Evolutionary conservation across 1,140 invertebrate genomes (phyloP), one percentile per base, ranked within the genome.

Genomic region (Vanessa tameamea): DNA sequence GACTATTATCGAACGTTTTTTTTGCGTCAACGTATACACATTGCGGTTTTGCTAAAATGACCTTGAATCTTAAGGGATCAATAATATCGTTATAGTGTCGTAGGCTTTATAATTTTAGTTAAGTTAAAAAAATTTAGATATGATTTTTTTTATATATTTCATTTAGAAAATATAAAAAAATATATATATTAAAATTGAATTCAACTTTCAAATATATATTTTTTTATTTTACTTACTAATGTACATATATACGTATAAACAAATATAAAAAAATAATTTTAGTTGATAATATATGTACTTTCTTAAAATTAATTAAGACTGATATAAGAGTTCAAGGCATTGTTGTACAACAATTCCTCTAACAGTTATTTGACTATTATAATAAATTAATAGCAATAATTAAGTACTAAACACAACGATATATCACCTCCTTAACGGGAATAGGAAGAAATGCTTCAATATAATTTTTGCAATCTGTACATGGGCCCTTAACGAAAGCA

Each of bases 401-500:
- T 31, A 61, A 37, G 4, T 61, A 31, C 23, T 9, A 53, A 53
- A n/a, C 50, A 16, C 15, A n/a, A 53, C 50, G 50, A 53, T 53
- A 53, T 53, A 53, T 53, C 50, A 53, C 50, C 53, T 37, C 59
- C 31, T 64, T 72, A 72, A 68, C 53, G 64, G 65, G 64, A 64
- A 43, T 55, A 73, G 47, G 48, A 43, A 43, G 53, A 72, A 68
- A 68, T 67, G 48, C 68, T 43, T 63, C 47, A 70, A 68, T 76
- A 65, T 68, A 72, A 68, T 77, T 71, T 73, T 69, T 61, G 47
- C 63, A 31, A 69, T 73, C 74, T 71, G 76, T 73, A 71, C 74
- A 79, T 20, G 78, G 78, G 73, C 65, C 71, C 75, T 80, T 85
- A 87, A 86, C 81, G 81, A 85, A 84, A 85, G 78, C 80, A 57